A percentile compares a stretch with the other conserved stretches of the same genome.
Evolutionary conservation across 2,113 vertebrate species (phyloP).

Genomic region (Leptocoma aspasia): DNA sequence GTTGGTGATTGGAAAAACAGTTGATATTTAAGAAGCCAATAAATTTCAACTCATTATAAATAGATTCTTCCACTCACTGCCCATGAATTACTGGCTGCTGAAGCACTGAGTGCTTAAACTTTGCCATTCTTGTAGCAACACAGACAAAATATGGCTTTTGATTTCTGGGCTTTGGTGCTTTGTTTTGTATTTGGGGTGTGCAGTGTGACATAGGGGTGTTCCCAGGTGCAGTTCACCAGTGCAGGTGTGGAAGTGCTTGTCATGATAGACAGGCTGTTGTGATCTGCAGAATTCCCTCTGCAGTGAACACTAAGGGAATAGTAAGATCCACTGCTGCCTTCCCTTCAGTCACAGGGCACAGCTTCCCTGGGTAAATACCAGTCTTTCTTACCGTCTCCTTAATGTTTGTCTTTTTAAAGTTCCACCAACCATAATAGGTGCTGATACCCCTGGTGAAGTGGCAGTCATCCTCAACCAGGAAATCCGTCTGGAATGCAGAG

Average conservation of each 20-base stretch:
- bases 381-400: slow-evolving; percentile 8
- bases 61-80: neutral
- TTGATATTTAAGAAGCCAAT: neutral
- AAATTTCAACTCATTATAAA: neutral
- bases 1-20: neutral
- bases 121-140: neutral
- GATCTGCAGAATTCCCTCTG: neutral
- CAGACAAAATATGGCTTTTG: neutral
- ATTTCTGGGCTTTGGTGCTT: neutral
- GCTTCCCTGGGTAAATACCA: neutral
- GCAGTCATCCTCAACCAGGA: slow-evolving; percentile 81
- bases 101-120: neutral
- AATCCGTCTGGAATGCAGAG: slow-evolving; percentile 83
- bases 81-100: neutral
- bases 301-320: neutral
- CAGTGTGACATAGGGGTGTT: neutral
- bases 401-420: slow-evolving; percentile 72
- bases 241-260: neutral
- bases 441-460: slow-evolving; percentile 68
- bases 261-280: neutral
- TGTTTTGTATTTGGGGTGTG: neutral
- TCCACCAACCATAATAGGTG: slow-evolving; percentile 82
- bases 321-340: neutral
- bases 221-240: neutral
- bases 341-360: neutral